Evolutionary conservation across 1,140 invertebrate species (phyloP).

Genomic region (Scaptomyza pallida): DNA sequence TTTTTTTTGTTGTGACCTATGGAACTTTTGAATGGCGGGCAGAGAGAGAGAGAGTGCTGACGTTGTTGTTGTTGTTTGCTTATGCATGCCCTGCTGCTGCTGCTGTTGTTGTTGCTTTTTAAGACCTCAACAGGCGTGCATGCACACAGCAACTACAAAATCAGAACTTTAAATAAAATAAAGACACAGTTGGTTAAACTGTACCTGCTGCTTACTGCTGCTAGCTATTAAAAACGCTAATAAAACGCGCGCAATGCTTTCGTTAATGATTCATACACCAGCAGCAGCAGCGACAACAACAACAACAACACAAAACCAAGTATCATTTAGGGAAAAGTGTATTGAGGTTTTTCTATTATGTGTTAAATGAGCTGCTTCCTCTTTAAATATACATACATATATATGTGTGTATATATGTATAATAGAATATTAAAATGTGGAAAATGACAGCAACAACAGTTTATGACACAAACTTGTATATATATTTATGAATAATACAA

Average conservation of each 20-base stretch:
- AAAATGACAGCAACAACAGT: slow-evolving; percentile 26
- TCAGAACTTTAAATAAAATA: slow-evolving; percentile 10
- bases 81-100: slow-evolving; percentile 23
- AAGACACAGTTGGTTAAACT: slow-evolving; percentile 38
- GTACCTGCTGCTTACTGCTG: slow-evolving; percentile 37
- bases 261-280: slow-evolving; percentile 54
- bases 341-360: slow-evolving; percentile 33
- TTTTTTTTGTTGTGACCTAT: slow-evolving; percentile 62
- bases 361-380: slow-evolving; percentile 73
- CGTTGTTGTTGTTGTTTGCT: slow-evolving; percentile 23
- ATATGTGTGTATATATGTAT: no score
- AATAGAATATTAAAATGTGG: background rate
- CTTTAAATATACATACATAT: slow-evolving; percentile 52
- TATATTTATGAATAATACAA: background rate
- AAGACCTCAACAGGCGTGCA: slow-evolving; percentile 17
- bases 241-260: slow-evolving; percentile 48
- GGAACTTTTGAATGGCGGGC: slow-evolving; percentile 53
- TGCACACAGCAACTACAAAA: background rate
- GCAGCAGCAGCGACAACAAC: slow-evolving; percentile 30
- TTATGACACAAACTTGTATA: slow-evolving; percentile 10
- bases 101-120: slow-evolving; percentile 40
- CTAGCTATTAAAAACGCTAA: slow-evolving; percentile 44
- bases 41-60: background rate
- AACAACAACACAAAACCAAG: slow-evolving; percentile 16
- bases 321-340: slow-evolving; percentile 34